Evolutionary conservation across 2,888 invertebrate species (phyloP), one percentile per base, ranked within the genome.

Genomic region (Callyntrura sp.): DNA sequence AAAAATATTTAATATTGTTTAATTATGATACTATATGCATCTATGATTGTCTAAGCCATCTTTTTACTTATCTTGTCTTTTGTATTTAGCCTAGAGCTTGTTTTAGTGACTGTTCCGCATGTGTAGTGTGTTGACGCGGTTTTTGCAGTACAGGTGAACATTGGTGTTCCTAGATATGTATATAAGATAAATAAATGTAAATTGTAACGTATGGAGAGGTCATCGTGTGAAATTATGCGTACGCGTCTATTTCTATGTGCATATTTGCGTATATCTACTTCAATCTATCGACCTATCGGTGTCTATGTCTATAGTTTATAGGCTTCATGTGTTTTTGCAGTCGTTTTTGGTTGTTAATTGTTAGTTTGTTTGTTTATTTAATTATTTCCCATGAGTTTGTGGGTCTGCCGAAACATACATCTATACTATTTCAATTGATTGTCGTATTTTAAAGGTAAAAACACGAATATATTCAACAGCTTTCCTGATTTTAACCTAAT

Each of bases 161-260:
- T 51, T 51, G 51, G 12, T 51, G 51, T 51, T 51, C 35, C 35
- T 51, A 51, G 11, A n/a, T 51, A 51, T 51, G 11, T 14, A 62
- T 62, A 14, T n/a, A n/a, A n/a, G n/a, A n/a, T n/a, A n/a, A n/a
- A n/a, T n/a, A n/a, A n/a, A n/a, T n/a, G n/a, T n/a, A n/a, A n/a
- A n/a, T n/a, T 2, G 65, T 28, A 65, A 28, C 35, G 6, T 65
- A 28, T 65, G 3, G 23, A 65, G 45, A 17, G 17, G 17, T 12
- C 17, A 73, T 73, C 45, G 73, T 73, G 73, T 20, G 73, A 73
- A 73, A 45, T 45, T 73, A 23, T 73, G 45, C 17, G 73, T 73
- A 17, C 28, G 25, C 25, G 25, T 62, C 5, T 25, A 45, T 11
- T 11, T 45, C 45, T 45, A 45, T 45, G 45, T 45, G 45, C 45